Evolutionary conservation across 2,797 vertebrate species (phyloP).

Genomic region (Buphagus erythrorhynchus): DNA sequence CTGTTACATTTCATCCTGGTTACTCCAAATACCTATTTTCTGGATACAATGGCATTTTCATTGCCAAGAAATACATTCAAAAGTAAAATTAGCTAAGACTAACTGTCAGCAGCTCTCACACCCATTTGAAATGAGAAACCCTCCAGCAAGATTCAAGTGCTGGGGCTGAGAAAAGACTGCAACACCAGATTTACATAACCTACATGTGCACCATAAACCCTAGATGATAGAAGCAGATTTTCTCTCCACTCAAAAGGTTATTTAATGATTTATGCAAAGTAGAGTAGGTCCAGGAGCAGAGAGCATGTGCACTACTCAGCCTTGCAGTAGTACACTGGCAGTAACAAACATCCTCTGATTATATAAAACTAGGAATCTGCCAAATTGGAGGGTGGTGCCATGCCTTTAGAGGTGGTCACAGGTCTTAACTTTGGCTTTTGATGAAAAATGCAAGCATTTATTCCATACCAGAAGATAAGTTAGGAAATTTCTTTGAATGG

Average conservation of each 20-base stretch:
- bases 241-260: neutral
- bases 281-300: neutral
- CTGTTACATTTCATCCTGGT: neutral
- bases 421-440: neutral
- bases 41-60: neutral
- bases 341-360: neutral
- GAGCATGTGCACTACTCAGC: rapidly evolving
- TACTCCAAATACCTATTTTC: neutral
- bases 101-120: neutral
- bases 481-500: neutral
- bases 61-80: neutral
- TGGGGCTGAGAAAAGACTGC: neutral
- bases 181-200: neutral
- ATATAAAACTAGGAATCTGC: neutral
- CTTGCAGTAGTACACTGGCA: neutral
- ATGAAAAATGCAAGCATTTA: neutral
- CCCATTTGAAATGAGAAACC: neutral
- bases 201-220: neutral
- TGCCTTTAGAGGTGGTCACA: neutral
- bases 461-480: neutral
- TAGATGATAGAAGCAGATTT: neutral
- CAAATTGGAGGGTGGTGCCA: rapidly evolving
- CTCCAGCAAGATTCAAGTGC: neutral
- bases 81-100: neutral
- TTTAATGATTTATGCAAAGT: neutral